phyloP scores from a whole-genome alignment of 2,888 invertebrate genomes.

The Caenorhabditis drosophilae region DNA sequence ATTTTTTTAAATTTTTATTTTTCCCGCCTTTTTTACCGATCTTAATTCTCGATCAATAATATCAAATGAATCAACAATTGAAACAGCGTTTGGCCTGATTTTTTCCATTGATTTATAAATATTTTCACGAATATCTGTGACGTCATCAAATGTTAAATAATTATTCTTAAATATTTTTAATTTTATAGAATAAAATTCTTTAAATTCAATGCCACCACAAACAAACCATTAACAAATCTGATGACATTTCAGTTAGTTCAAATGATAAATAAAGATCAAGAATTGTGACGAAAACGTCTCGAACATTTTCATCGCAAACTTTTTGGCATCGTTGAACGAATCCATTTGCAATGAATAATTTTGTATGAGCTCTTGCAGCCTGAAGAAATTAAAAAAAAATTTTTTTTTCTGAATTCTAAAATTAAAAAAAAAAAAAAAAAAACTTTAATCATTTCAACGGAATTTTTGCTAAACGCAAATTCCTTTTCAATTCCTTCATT shows the following conservation, averaged over 20 bases:
- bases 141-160: conserved; percentile 24
- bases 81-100: conserved; percentile 85
- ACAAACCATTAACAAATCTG: conserved; percentile 12
- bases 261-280: conserved; percentile 77
- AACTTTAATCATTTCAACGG: conserved; percentile 49
- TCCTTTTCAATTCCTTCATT: conserved; percentile 33
- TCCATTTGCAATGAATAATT: conserved; percentile 38
- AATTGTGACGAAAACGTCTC: conserved; percentile 77
- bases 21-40: conserved; percentile 47
- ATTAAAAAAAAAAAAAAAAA: too few species aligned
- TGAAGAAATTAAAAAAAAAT: too few species aligned
- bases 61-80: conserved; percentile 90
- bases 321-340: conserved; percentile 53
- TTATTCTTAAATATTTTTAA: conserved; percentile 27
- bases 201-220: neutral
- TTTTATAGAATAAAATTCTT: conserved; percentile 1
- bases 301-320: conserved; percentile 75
- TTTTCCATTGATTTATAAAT: conserved; percentile 36
- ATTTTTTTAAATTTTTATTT: neutral
- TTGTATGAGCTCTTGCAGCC: conserved; percentile 40
- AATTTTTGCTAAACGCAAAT: conserved; percentile 48
- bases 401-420: too few species aligned
- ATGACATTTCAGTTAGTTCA: conserved; percentile 31
- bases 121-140: conserved; percentile 25
- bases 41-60: conserved; percentile 70